Conservation (phyloP, 2,113 vertebrate genomes). For the Thomomys bottae region DNA sequence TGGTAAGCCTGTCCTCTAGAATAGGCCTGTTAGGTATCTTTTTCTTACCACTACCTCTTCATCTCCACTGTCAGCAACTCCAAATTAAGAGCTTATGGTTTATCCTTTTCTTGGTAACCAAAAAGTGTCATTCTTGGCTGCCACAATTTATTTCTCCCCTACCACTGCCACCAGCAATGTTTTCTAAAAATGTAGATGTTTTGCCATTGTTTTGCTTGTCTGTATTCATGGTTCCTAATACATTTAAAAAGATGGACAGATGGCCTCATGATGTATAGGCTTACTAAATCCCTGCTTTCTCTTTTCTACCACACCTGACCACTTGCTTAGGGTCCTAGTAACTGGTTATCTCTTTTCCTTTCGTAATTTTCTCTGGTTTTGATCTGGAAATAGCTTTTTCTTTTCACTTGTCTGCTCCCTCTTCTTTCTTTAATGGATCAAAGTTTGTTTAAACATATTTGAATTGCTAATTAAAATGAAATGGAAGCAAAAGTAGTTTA, state of each 20-base stretch:
- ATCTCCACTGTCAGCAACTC: neutral
- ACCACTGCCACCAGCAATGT: neutral
- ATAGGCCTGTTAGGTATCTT: neutral
- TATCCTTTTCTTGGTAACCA: neutral
- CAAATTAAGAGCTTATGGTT: neutral
- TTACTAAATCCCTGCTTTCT: neutral
- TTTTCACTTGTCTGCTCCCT: neutral
- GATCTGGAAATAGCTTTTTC: neutral
- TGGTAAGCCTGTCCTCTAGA: neutral
- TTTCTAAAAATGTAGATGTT: neutral
- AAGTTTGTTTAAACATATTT: neutral
- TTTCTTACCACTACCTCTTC: neutral
- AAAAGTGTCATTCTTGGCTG: neutral
- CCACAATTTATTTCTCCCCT: neutral
- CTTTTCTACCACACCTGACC: neutral
- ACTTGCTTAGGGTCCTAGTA: neutral
- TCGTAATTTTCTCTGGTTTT: neutral
- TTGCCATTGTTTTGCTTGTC: neutral
- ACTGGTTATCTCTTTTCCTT: neutral
- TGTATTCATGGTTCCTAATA: neutral
- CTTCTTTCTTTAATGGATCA: neutral
- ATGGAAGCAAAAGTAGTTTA: neutral
- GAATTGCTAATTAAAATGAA: neutral
- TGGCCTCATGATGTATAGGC: neutral
- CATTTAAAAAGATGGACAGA: neutral